A percentile compares a stretch with the other conserved stretches of the same genome.
Conservation (phyloP, 2,888 invertebrate genomes). For the Ormyrus thymus region DNA sequence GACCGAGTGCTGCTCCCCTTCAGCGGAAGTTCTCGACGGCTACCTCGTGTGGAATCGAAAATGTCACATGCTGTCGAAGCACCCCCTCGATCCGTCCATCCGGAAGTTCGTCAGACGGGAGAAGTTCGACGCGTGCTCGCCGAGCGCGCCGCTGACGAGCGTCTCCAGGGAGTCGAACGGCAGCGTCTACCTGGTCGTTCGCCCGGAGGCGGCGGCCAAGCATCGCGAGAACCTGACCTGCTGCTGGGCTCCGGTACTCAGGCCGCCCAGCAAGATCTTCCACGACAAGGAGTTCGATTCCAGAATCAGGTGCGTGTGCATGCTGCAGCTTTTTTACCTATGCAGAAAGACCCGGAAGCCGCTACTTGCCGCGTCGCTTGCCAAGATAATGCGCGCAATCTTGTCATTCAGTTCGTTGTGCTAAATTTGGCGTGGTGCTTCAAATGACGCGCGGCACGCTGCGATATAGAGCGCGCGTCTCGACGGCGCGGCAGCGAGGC, state of each 20-base stretch:
- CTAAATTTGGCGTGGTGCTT: conserved; percentile 42
- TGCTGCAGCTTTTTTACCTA: not conserved
- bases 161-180: conserved; percentile 64
- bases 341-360: too few relatives aligned
- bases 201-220: conserved; percentile 67
- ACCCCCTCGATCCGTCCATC: conserved; percentile 79
- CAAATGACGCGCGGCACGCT: not conserved
- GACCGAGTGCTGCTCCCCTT: not conserved
- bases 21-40: conserved; percentile 64
- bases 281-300: conserved; percentile 66
- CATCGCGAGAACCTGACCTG: conserved; percentile 77
- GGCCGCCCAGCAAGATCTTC: conserved; percentile 74
- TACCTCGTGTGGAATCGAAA: conserved; percentile 79
- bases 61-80: conserved; percentile 78
- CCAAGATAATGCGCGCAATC: conserved; percentile 47
- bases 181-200: conserved; percentile 61
- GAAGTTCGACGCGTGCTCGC: conserved; percentile 77
- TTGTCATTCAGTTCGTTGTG: conserved; percentile 40
- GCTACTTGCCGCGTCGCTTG: too few relatives aligned
- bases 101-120: conserved; percentile 77
- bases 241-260: conserved; percentile 79
- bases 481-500: not conserved
- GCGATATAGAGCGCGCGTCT: not conserved
- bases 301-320: conserved; percentile 63
- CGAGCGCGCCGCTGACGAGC: conserved; percentile 63